phyloP scores from a whole-genome alignment of 2,888 invertebrate species.

The Meghimatium bilineatum region DNA sequence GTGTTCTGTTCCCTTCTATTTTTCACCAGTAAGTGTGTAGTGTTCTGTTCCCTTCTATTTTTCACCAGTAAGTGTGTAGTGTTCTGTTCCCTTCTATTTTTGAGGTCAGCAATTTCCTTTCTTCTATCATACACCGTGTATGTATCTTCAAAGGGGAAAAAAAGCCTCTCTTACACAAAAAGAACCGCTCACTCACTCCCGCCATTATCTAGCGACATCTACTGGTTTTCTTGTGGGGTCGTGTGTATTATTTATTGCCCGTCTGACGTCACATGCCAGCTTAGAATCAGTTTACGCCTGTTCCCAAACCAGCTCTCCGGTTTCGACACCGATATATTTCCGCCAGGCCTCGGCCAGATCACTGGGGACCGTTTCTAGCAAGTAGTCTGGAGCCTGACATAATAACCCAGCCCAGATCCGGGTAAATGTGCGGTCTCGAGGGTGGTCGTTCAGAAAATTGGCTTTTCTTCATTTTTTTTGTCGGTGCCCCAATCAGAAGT shows the following conservation, averaged over 20 bases:
- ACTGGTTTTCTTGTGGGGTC: background rate
- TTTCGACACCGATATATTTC: constrained; percentile 21
- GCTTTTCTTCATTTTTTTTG: background rate
- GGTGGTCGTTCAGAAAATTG: constrained; percentile 22
- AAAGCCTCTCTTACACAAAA: constrained; percentile 5
- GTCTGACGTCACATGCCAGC: constrained; percentile 4
- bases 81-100: too few relatives aligned
- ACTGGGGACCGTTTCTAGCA: constrained; percentile 23
- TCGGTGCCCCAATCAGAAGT: background rate
- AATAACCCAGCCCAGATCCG: background rate
- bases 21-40: background rate
- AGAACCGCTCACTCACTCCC: constrained; percentile 12
- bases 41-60: background rate
- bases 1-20: too few relatives aligned
- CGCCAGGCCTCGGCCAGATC: background rate
- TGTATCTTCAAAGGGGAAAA: background rate
- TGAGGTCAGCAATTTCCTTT: background rate
- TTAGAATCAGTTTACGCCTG: constrained; percentile 13
- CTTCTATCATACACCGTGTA: too few relatives aligned
- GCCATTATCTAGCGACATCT: constrained; percentile 6
- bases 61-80: too few relatives aligned
- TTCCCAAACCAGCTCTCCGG: background rate
- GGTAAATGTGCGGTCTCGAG: constrained; percentile 20
- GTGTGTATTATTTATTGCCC: constrained; percentile 11
- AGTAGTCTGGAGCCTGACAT: constrained; percentile 4